Evolutionary conservation across 2,888 invertebrate species (phyloP).

Genomic region (Diadegma fenestrale): DNA sequence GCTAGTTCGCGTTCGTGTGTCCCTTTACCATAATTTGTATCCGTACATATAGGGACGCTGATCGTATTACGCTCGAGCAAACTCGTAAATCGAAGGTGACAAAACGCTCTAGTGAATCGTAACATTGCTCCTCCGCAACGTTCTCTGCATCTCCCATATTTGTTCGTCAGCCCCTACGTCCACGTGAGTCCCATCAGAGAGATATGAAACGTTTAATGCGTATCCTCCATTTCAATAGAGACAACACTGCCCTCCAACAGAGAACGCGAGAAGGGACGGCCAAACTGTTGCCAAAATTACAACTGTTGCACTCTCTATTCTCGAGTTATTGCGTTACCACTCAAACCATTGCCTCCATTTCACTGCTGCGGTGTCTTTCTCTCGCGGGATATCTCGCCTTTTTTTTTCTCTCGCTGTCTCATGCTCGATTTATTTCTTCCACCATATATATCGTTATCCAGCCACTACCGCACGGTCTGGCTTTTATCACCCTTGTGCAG

Average conservation of each 20-base stretch:
- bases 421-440: conserved; percentile 28
- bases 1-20: conserved; percentile 12
- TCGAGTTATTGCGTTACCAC: conserved; percentile 35
- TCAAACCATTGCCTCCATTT: conserved; percentile 51
- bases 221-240: conserved; percentile 40
- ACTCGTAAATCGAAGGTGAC: conserved; percentile 61
- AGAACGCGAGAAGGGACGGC: not conserved
- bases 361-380: conserved; percentile 12
- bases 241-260: not conserved
- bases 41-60: conserved; percentile 1
- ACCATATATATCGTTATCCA: not conserved
- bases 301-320: conserved; percentile 61
- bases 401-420: conserved; percentile 32
- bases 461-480: not conserved
- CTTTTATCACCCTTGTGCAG: conserved; percentile 37
- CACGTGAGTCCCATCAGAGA: conserved; percentile 16
- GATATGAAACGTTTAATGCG: conserved; percentile 62
- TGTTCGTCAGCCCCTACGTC: not conserved
- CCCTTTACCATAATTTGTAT: conserved; percentile 19
- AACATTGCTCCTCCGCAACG: conserved; percentile 17
- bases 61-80: conserved; percentile 34
- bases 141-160: not conserved
- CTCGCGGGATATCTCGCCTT: conserved; percentile 17
- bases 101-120: conserved; percentile 46
- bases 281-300: conserved; percentile 66